phyloP scores from a whole-genome alignment of 2,797 vertebrate species.

The Chelon labrosus region DNA sequence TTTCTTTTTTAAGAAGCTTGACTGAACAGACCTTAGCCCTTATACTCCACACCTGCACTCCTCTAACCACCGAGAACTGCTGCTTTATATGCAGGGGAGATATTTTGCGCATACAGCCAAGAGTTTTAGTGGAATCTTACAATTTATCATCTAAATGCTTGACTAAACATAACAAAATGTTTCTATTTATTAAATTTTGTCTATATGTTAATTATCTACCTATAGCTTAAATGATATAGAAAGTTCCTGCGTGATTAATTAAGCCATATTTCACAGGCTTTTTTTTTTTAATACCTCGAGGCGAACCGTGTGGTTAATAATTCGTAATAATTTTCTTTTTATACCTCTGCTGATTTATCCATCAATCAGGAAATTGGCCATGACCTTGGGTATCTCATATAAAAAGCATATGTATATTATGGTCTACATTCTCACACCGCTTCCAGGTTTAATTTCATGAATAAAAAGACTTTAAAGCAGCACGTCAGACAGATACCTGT shows the following conservation, averaged over 20 bases:
- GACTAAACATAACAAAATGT: neutral
- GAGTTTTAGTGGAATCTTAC: conserved; percentile 1
- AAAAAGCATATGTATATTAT: neutral
- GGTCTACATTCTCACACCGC: neutral
- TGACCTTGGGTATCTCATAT: neutral
- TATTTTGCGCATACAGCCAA: neutral
- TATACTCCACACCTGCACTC: conserved; percentile 33
- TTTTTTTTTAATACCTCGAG: neutral
- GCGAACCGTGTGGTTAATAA: neutral
- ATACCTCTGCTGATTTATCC: conserved; percentile 1
- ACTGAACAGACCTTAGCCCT: conserved; percentile 33
- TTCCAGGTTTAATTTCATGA: neutral
- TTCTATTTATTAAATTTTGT: neutral
- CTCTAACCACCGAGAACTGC: neutral
- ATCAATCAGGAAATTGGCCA: neutral
- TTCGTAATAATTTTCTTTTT: neutral
- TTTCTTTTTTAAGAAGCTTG: conserved; percentile 40
- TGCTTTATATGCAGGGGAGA: conserved; percentile 13
- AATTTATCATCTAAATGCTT: conserved; percentile 14
- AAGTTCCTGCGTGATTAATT: neutral
- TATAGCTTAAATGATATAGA: neutral
- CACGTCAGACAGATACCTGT: neutral
- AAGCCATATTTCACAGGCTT: too few species aligned
- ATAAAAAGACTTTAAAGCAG: neutral
- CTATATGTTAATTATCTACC: neutral